Percentiles rank a stretch among this genome's conserved stretches.
Evolutionary conservation across 2,797 vertebrate genomes (phyloP).

Genomic region (Sphenopsis melanotis): DNA sequence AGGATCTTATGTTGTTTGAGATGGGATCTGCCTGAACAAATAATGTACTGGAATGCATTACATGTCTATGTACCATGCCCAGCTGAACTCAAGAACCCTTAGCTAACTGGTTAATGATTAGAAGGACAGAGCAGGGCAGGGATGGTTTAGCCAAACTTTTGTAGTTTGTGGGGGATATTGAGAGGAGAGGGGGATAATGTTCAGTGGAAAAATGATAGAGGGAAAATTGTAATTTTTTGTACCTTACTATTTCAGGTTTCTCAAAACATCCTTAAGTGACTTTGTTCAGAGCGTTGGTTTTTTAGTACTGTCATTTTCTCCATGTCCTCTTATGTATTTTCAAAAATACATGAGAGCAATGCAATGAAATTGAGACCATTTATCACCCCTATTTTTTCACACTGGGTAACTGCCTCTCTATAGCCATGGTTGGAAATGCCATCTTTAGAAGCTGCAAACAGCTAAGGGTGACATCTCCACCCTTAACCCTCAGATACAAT

Average conservation of each 20-base stretch:
- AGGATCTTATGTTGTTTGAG: neutral
- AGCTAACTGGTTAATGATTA: neutral
- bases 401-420: neutral
- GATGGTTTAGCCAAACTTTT: neutral
- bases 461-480: neutral
- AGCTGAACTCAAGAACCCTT: neutral
- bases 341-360: neutral
- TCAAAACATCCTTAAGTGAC: neutral
- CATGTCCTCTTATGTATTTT: neutral
- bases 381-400: neutral
- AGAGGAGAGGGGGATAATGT: neutral
- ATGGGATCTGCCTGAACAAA: neutral
- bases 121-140: neutral
- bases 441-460: neutral
- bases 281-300: neutral
- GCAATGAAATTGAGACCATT: neutral
- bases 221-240: neutral
- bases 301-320: neutral
- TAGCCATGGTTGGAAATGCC: neutral
- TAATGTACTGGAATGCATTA: neutral
- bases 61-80: neutral
- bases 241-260: neutral
- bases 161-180: neutral
- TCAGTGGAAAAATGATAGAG: neutral
- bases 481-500: neutral